Percentiles rank a stretch among this genome's conserved stretches.
These are phyloP conservation scores for Synchiropus splendidus DNA, from an alignment of 2,113 vertebrate genomes.

Conservation along the genomic window DNA sequence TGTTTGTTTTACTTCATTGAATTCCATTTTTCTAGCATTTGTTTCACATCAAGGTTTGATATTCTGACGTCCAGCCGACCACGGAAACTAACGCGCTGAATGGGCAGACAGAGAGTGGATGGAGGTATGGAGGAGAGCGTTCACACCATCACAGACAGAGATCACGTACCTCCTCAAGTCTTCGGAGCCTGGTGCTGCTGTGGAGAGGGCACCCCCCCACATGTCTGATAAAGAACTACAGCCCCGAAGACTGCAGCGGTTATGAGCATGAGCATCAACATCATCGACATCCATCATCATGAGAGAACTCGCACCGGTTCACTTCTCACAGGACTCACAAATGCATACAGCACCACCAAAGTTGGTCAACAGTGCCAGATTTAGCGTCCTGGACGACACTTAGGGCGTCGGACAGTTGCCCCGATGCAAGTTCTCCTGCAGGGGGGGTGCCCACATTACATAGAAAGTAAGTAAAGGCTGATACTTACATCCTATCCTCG, in stretches of 20 bases:
- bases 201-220: conserved; percentile 93
- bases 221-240: conserved; percentile 77
- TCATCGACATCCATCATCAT: conserved; percentile 54
- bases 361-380: too few relatives aligned
- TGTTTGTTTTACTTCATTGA: too few relatives aligned
- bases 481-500: conserved; percentile 99
- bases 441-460: conserved; percentile 97
- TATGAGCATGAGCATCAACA: conserved; percentile 61
- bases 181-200: conserved; percentile 96
- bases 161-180: conserved; percentile 84
- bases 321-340: conserved; percentile 29
- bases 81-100: too few relatives aligned
- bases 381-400: neutral
- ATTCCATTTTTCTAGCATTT: too few relatives aligned
- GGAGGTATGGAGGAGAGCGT: conserved; percentile 8
- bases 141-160: conserved; percentile 38
- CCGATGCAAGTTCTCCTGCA: conserved; percentile 96
- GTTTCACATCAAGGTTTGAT: too few relatives aligned
- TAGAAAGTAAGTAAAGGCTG: conserved; percentile 96
- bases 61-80: too few relatives aligned
- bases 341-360: neutral
- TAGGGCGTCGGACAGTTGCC: conserved; percentile 77
- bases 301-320: conserved; percentile 69
- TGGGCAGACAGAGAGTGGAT: too few relatives aligned
- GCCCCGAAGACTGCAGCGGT: conserved; percentile 73